Evolutionary conservation across 2,888 invertebrate species (phyloP).

Genomic region (Limenitis arthemis): DNA sequence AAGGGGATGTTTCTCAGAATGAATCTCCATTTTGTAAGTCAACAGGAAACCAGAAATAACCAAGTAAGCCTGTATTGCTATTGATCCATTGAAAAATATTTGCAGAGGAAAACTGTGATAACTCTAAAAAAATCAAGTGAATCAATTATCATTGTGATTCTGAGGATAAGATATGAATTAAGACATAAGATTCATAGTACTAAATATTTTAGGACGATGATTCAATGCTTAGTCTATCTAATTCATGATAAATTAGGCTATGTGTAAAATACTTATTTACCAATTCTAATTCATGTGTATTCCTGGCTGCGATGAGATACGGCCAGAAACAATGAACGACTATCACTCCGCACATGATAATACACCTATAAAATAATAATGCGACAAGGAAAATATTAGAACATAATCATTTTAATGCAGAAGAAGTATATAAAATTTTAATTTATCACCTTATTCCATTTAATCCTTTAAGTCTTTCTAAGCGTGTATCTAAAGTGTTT

Average conservation of each 20-base stretch:
- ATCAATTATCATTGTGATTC: too few relatives aligned
- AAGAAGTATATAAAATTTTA: background rate
- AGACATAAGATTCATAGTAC: too few relatives aligned
- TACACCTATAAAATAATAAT: constrained; percentile 10
- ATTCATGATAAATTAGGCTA: background rate
- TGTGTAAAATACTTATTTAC: constrained; percentile 22
- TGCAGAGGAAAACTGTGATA: constrained; percentile 11
- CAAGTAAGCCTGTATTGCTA: constrained; percentile 35
- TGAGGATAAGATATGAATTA: background rate
- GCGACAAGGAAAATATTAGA: background rate
- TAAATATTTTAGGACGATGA: background rate
- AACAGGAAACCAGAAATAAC: constrained; percentile 33
- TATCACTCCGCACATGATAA: constrained; percentile 14
- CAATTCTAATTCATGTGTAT: constrained; percentile 28
- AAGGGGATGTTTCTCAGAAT: constrained; percentile 23
- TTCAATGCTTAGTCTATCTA: background rate
- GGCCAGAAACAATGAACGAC: constrained; percentile 22
- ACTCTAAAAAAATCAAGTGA: constrained; percentile 22
- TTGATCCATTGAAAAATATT: constrained; percentile 26
- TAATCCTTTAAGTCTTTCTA: constrained; percentile 25
- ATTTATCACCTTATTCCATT: constrained; percentile 34
- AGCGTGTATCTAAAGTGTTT: constrained; percentile 3
- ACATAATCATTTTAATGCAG: background rate
- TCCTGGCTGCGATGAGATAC: constrained; percentile 4
- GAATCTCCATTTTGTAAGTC: constrained; percentile 28